A percentile compares a stretch with the other conserved stretches of the same genome.
Evolutionary conservation across 1,140 invertebrate genomes (phyloP).

Genomic region (Campoletis sonorensis): DNA sequence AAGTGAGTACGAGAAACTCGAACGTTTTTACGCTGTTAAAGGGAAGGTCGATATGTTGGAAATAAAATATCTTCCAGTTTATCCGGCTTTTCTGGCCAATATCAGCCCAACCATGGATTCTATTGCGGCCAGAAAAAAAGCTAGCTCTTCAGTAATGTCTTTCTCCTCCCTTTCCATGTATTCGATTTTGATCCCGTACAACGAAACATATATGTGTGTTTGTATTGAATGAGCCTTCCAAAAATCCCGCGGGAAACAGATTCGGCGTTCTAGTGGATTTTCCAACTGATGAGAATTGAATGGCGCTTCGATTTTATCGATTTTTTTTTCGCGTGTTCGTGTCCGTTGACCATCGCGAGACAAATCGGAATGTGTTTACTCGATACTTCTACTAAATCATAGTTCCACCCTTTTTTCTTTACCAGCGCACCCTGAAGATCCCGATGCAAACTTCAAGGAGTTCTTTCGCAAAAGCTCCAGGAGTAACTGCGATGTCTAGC

Average conservation of each 20-base stretch:
- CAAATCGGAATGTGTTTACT: neutral
- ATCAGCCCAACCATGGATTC: neutral
- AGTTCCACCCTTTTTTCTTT: neutral
- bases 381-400: neutral
- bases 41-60: neutral
- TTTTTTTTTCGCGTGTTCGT: neutral
- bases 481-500: neutral
- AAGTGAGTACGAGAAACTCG: neutral
- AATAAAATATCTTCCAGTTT: slow-evolving; percentile 30
- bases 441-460: neutral
- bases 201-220: neutral
- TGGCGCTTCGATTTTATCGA: slow-evolving; percentile 21
- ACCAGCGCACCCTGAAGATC: neutral
- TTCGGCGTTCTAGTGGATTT: slow-evolving; percentile 19
- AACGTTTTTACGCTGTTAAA: slow-evolving; percentile 21
- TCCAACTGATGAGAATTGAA: slow-evolving; percentile 28
- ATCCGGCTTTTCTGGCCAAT: neutral
- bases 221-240: neutral
- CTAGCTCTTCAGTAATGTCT: slow-evolving; percentile 23
- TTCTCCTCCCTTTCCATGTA: slow-evolving; percentile 16
- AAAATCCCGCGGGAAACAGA: slow-evolving; percentile 28
- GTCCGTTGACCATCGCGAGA: neutral
- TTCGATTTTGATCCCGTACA: neutral
- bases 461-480: neutral
- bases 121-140: slow-evolving; percentile 14